Conservation (phyloP, 2,113 vertebrate species). For the Pachycephala philippinensis region DNA sequence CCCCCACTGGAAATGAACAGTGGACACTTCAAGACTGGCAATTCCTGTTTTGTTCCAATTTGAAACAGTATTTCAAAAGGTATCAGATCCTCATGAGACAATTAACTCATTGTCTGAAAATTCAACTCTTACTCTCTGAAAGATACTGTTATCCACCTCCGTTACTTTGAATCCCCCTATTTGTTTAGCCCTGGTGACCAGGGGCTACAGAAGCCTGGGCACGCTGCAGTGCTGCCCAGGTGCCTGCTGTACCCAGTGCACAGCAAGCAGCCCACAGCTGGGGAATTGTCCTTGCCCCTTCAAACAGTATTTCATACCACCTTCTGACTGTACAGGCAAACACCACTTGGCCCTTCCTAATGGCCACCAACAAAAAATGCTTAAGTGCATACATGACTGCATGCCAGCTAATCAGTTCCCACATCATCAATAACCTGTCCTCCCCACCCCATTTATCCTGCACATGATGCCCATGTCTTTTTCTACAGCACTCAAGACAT, state of each 20-base stretch:
- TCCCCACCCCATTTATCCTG: background rate
- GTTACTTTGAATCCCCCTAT: background rate
- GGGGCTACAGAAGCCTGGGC: background rate
- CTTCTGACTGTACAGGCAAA: background rate
- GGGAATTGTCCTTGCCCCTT: background rate
- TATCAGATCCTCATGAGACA: background rate
- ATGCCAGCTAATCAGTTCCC: background rate
- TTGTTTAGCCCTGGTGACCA: background rate
- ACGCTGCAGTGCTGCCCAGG: accelerated
- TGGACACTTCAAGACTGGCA: background rate
- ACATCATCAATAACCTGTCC: background rate
- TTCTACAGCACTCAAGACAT: background rate
- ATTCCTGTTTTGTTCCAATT: background rate
- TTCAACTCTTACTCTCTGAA: background rate
- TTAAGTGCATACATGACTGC: background rate
- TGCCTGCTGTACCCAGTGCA: accelerated
- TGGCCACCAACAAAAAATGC: background rate
- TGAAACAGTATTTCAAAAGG: background rate
- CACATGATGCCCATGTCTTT: background rate
- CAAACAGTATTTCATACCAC: background rate
- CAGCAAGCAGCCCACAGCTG: background rate
- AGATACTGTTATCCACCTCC: background rate
- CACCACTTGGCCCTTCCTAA: background rate
- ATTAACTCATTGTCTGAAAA: background rate
- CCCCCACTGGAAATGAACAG: background rate